These are phyloP conservation scores for Periophthalmus modestus DNA, from an alignment of 2,113 vertebrate species.

Conservation along the genomic window DNA sequence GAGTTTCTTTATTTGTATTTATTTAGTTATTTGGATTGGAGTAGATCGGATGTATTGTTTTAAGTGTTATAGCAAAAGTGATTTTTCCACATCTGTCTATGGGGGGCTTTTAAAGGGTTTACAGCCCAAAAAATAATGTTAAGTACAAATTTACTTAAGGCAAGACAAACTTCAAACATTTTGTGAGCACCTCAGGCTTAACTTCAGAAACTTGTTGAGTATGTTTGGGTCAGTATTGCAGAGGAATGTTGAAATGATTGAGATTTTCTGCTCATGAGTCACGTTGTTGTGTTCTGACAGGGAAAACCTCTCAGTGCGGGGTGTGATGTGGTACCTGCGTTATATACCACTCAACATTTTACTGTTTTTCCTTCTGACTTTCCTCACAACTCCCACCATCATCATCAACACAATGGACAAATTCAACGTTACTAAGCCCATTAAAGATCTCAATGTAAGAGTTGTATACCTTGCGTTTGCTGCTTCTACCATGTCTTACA, in stretches of 20 bases:
- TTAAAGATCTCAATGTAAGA: conserved; percentile 90
- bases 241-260: not conserved
- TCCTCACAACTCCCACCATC: conserved; percentile 95
- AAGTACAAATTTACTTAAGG: too few relatives aligned
- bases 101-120: too few relatives aligned
- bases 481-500: not conserved
- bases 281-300: conserved; percentile 54
- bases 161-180: too few relatives aligned
- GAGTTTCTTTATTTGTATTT: not conserved
- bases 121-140: too few relatives aligned
- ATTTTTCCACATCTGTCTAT: too few relatives aligned
- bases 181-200: too few relatives aligned
- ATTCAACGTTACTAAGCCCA: conserved; percentile 93
- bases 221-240: not conserved
- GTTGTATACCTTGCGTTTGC: not conserved
- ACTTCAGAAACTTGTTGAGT: too few relatives aligned
- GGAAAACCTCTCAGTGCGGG: conserved; percentile 87
- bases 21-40: too few relatives aligned
- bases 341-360: conserved; percentile 82
- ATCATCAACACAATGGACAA: conserved; percentile 92
- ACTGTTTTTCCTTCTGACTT: conserved; percentile 88
- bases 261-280: conserved; percentile 3
- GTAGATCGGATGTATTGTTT: too few relatives aligned
- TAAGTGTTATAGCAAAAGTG: too few relatives aligned
- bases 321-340: conserved; percentile 87